phyloP scores from a whole-genome alignment of 2,113 vertebrate genomes.

The Chionodraco myersi region DNA sequence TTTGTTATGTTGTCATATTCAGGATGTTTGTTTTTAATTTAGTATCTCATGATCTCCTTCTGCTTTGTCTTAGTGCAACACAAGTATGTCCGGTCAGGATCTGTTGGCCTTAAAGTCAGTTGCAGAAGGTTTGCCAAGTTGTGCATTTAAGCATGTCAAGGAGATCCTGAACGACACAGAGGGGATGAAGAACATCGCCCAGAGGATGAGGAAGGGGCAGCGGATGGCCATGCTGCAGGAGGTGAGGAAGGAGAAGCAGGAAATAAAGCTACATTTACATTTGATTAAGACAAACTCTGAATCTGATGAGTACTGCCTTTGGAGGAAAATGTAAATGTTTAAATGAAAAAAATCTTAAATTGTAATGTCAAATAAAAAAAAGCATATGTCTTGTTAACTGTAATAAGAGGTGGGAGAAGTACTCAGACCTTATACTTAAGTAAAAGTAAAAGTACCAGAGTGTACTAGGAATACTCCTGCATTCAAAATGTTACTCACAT shows the following conservation, averaged over 20 bases:
- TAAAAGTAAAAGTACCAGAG: no score
- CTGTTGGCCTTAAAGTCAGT: conserved; percentile 62
- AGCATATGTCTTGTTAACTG: not conserved
- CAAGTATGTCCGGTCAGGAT: conserved; percentile 29
- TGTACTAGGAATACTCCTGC: no score
- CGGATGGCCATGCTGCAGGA: conserved; percentile 66
- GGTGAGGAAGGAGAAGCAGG: conserved; percentile 63
- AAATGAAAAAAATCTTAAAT: not conserved
- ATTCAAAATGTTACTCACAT: no score
- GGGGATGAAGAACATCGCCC: conserved; percentile 58
- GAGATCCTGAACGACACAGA: conserved; percentile 55
- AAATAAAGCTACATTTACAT: no score
- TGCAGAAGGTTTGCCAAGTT: conserved; percentile 61
- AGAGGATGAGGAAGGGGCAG: conserved; percentile 69
- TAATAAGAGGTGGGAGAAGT: no score
- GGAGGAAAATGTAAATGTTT: not conserved
- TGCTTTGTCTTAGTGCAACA: conserved; percentile 29
- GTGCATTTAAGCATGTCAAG: conserved; percentile 45
- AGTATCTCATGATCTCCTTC: not conserved
- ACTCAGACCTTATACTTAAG: no score
- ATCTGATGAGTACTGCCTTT: not conserved
- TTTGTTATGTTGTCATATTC: no score
- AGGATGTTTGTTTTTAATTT: no score
- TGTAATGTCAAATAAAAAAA: not conserved
- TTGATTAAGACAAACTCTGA: not conserved